Percentiles rank a stretch among this genome's conserved stretches.
phyloP scores from a whole-genome alignment of 1,140 invertebrate genomes.

The Cryptotermes secundus region DNA sequence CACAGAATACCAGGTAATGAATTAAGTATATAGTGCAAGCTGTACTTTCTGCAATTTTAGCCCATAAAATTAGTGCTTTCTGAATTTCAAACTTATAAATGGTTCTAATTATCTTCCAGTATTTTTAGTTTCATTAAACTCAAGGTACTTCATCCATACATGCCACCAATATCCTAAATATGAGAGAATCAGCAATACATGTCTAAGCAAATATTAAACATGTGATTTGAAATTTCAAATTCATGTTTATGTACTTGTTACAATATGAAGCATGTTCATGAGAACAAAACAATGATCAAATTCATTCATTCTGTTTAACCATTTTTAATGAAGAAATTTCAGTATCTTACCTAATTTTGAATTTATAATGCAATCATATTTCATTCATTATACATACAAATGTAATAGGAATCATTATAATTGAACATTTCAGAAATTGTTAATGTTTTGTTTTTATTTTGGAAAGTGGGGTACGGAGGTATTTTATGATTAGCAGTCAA shows the following conservation, averaged over 20 bases:
- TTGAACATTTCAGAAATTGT: not conserved
- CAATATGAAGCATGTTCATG: not conserved
- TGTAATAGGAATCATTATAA: not conserved
- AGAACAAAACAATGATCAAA: not conserved
- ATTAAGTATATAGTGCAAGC: too few relatives aligned
- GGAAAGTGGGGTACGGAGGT: not conserved
- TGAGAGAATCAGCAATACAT: not conserved
- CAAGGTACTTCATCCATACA: too few relatives aligned
- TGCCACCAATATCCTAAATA: too few relatives aligned
- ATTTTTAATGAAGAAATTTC: not conserved
- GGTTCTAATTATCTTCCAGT: too few relatives aligned
- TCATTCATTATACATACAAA: not conserved
- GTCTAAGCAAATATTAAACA: not conserved
- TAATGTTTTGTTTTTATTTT: not conserved
- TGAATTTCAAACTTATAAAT: too few relatives aligned
- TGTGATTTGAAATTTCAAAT: not conserved
- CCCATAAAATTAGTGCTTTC: too few relatives aligned
- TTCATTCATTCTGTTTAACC: not conserved
- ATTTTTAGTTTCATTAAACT: too few relatives aligned
- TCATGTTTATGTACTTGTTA: not conserved
- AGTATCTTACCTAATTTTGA: not conserved
- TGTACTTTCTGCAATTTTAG: too few relatives aligned
- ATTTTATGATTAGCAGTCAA: slow-evolving; percentile 6
- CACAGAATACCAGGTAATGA: too few relatives aligned
- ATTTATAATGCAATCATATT: not conserved